Evolutionary conservation across 2,888 invertebrate genomes (phyloP).

Genomic region (Plagiodera versicolora): DNA sequence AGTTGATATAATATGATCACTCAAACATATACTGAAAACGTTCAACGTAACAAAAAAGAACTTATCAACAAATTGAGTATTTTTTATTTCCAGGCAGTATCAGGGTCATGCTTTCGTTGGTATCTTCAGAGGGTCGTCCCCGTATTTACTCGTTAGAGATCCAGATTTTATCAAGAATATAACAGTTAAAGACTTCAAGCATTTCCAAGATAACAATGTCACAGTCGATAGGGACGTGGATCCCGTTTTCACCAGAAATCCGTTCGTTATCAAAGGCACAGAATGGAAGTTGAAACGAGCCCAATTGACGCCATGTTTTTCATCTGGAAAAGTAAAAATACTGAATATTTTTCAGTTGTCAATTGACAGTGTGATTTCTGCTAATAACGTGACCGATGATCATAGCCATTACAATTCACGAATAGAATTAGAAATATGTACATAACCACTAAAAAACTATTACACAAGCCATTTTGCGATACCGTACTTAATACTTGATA

Average conservation of each 20-base stretch:
- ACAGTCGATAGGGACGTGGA: conserved; percentile 52
- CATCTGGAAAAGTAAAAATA: conserved; percentile 53
- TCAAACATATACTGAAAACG: too few relatives aligned
- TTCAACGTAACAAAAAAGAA: too few relatives aligned
- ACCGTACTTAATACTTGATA: too few relatives aligned
- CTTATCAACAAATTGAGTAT: too few relatives aligned
- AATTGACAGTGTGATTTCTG: too few relatives aligned
- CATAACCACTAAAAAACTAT: too few relatives aligned
- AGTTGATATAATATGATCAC: too few relatives aligned
- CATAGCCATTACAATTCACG: too few relatives aligned
- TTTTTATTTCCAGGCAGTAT: conserved; percentile 47
- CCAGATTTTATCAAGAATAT: conserved; percentile 48
- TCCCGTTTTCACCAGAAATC: conserved; percentile 55
- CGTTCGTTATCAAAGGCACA: conserved; percentile 55
- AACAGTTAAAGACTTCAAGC: conserved; percentile 47
- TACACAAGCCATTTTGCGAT: too few relatives aligned
- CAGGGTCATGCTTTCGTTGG: conserved; percentile 47
- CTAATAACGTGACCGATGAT: too few relatives aligned
- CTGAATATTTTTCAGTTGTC: too few relatives aligned
- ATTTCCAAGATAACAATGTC: conserved; percentile 51
- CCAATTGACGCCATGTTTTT: conserved; percentile 58
- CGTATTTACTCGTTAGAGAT: conserved; percentile 46
- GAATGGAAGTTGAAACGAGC: conserved; percentile 57
- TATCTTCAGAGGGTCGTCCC: conserved; percentile 44
- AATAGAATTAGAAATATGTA: too few relatives aligned